phyloP scores from a whole-genome alignment of 92 coral and sea anemone genomes.

The Blastomussa wellsi region DNA sequence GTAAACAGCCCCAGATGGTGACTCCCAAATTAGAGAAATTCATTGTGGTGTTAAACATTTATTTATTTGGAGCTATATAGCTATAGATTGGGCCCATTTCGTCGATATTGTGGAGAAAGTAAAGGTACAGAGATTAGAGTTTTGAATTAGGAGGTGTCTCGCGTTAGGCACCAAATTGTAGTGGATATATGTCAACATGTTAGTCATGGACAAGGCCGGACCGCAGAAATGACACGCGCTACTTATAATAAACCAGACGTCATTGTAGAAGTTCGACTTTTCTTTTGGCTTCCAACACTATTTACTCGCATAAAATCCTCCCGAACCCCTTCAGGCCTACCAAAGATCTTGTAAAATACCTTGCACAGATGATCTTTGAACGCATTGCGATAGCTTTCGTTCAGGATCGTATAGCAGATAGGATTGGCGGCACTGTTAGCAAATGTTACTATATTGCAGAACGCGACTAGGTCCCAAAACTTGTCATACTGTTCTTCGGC shows the following conservation, averaged over 20 bases:
- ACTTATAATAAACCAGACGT: neutral
- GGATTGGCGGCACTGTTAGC: slow-evolving; percentile 95
- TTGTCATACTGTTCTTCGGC: slow-evolving; percentile 57
- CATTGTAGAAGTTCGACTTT: slow-evolving; percentile 21
- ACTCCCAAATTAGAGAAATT: too few relatives aligned
- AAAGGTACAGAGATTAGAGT: neutral
- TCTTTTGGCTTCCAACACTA: neutral
- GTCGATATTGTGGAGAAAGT: neutral
- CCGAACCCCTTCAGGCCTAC: neutral
- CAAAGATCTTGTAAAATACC: slow-evolving; percentile 18
- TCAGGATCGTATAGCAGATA: slow-evolving; percentile 72
- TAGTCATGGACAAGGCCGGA: neutral
- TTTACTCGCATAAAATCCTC: neutral
- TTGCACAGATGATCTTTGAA: slow-evolving; percentile 38
- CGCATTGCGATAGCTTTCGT: slow-evolving; percentile 69
- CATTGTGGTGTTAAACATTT: too few relatives aligned
- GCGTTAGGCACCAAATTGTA: neutral
- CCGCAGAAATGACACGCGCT: neutral
- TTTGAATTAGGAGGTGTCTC: neutral
- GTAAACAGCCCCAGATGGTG: too few relatives aligned
- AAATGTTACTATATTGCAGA: slow-evolving; percentile 74
- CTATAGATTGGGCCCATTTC: neutral
- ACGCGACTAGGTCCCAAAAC: slow-evolving; percentile 77
- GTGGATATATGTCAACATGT: neutral
- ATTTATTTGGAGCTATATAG: too few relatives aligned